phyloP scores from a whole-genome alignment of 2,888 invertebrate genomes.

The Drepana falcataria region DNA sequence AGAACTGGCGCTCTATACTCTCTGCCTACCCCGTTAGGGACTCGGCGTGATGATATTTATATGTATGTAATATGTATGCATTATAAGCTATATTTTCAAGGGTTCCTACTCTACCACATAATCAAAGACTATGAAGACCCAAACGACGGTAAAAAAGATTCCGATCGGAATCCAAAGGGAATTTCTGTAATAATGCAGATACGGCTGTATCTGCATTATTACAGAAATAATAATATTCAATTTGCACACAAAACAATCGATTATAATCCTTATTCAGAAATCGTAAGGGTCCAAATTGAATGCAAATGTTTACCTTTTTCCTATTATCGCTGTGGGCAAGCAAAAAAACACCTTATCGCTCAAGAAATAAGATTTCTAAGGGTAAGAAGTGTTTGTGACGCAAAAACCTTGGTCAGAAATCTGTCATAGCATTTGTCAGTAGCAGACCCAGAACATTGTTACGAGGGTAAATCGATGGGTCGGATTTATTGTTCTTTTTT shows the following conservation, averaged over 20 bases:
- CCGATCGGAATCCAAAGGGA: conserved; percentile 27
- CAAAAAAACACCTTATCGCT: conserved; percentile 11
- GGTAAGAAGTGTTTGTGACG: conserved; percentile 6
- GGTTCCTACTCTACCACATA: no score
- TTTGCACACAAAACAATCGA: background rate
- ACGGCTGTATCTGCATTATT: conserved; percentile 27
- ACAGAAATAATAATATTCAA: conserved; percentile 21
- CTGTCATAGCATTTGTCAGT: conserved; percentile 42
- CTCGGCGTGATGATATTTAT: no score
- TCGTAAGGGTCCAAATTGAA: background rate
- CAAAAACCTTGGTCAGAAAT: conserved; percentile 29
- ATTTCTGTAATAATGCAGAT: conserved; percentile 34
- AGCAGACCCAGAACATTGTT: conserved; percentile 27
- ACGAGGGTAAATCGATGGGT: conserved; percentile 28
- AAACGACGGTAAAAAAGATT: no score
- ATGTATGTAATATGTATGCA: no score
- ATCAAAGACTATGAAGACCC: no score
- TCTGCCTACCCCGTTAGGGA: no score
- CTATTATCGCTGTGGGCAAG: background rate
- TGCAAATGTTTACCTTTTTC: background rate
- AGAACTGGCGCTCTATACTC: no score
- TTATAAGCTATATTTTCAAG: no score
- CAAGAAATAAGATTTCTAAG: conserved; percentile 7
- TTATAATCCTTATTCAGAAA: background rate
- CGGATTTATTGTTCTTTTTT: conserved; percentile 4